Base-by-base conservation (phyloP, 2,113 vertebrate genomes). In the Turnix velox region DNA sequence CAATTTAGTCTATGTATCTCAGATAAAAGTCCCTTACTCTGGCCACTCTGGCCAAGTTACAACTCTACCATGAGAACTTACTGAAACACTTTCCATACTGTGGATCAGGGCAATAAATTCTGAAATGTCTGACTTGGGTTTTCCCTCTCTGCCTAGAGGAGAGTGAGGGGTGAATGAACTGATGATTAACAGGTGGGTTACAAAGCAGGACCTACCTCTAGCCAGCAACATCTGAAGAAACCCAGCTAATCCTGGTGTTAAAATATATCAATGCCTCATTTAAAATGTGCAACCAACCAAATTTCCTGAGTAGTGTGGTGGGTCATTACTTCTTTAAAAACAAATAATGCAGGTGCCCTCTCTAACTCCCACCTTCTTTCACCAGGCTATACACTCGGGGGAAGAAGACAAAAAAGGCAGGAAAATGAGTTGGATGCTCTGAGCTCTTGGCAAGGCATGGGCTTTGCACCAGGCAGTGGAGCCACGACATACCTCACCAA, bases 241-340 rank as follows among this genome's bases (percentile, higher is more conserved):
- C 54, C 0, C 43, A 37, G n/a, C 65, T 48, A 23, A 28, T 75
- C 45, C 73, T 25, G 68, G 8, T 1, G 5, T n/a, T n/a, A 30
- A 93, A 57, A 80, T 84, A 90, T 40, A 84, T 52, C 81, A 65
- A 72, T 65, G 61, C 49, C 77, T 93, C 69, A 87, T 84, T 95
- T 90, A 79, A 78, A 94, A 75, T 57, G 81, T 93, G 80, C 77
- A 73, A 61, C n/a, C 68, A 92, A 86, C 61, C 85, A 85, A 9
- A 66, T 81, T 93, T 96, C 96, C 90, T 75, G 76, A 84, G 80
- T 61, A 63, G 52, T 13, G 48, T 39, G 72, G 83, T 12, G 71
- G 65, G 63, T 85, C 3, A 0, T 78, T 14, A 9, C 48, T 42
- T 25, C 75, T 77, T 74, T 58, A 69, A 68, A 76, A 69, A 51